Evolutionary conservation across 2,797 vertebrate genomes (phyloP), one percentile per base, ranked within the genome.

Genomic region (Adrianichthys oophorus): DNA sequence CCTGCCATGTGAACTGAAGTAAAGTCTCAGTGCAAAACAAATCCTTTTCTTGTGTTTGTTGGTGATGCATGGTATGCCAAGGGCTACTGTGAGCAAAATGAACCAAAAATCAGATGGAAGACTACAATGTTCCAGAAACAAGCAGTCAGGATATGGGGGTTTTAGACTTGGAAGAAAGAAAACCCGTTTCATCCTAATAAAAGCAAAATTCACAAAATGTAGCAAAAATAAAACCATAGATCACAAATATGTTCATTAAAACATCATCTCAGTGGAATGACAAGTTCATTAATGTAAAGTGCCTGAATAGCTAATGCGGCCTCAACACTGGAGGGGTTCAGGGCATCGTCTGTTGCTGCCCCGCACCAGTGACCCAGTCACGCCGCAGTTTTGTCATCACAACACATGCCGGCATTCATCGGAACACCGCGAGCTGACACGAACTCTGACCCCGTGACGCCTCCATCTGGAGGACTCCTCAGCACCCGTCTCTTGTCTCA

Each of bases 391-490:
- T 69, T 70, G 70, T 79, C 87, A 78, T 70, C 69, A 32, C 71
- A 65, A 68, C 72, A 78, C 76, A 66, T 26, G 67, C 70, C 83
- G 64, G 72, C 62, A 62, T 80, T 84, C 87, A 85, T 90, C 89
- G 86, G 65, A 83, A 75, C 57, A 21, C 70, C 40, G n/a, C 65
- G 49, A 69, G 60, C 63, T 76, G 89, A 86, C 70, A 41, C 4
- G 73, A 89, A 78, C 90, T 85, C 73, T 84, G 85, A 92, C 87
- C 90, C 81, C 0, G 56, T 62, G 79, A 86, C 62, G 67, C 79
- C 68, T 80, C 79, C 76, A 74, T 85, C 82, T 85, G 76, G 76
- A 76, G 55, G 63, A 79, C 55, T 62, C 65, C 58, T 79, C 58
- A 69, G 70, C 67, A 62, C 63, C 67, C 70, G 76, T 58, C 54